phyloP scores from a whole-genome alignment of 2,797 vertebrate genomes.

The Acanthurus tractus region DNA sequence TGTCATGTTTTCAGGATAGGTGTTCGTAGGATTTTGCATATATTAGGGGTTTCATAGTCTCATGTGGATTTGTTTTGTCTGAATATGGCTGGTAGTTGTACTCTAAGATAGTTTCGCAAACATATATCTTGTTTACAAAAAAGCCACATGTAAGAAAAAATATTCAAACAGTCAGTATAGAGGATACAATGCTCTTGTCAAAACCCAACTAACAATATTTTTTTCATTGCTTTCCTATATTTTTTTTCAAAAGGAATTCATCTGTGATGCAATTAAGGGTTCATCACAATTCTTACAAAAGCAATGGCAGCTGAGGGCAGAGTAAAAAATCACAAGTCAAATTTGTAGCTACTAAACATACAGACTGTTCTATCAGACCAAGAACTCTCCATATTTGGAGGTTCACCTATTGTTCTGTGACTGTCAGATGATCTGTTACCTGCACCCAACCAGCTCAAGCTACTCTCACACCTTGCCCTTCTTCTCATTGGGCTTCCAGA shows the following conservation, averaged over 20 bases:
- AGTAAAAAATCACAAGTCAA: not conserved
- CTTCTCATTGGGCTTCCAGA: conserved; percentile 55
- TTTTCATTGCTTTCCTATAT: not conserved
- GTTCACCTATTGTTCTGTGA: conserved; percentile 48
- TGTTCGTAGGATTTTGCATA: not conserved
- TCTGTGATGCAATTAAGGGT: not conserved
- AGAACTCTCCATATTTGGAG: conserved; percentile 19
- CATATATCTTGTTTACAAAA: too few species aligned
- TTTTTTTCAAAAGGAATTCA: not conserved
- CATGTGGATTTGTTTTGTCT: not conserved
- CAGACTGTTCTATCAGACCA: conserved; percentile 12
- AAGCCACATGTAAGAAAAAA: too few species aligned
- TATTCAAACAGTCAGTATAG: too few species aligned
- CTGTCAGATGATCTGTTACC: conserved; percentile 60
- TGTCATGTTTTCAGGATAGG: conserved; percentile 9
- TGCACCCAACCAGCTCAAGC: conserved; percentile 43
- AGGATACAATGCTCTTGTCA: not conserved
- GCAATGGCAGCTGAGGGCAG: conserved; percentile 1
- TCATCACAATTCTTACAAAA: not conserved
- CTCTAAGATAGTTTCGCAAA: too few species aligned
- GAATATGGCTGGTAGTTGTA: not conserved
- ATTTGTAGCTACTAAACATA: conserved; percentile 19
- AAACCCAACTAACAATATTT: not conserved
- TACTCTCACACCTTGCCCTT: conserved; percentile 48
- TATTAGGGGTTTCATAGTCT: not conserved